Evolutionary conservation across 2,888 invertebrate genomes (phyloP).

Genomic region (Agriopis aurantiaria): DNA sequence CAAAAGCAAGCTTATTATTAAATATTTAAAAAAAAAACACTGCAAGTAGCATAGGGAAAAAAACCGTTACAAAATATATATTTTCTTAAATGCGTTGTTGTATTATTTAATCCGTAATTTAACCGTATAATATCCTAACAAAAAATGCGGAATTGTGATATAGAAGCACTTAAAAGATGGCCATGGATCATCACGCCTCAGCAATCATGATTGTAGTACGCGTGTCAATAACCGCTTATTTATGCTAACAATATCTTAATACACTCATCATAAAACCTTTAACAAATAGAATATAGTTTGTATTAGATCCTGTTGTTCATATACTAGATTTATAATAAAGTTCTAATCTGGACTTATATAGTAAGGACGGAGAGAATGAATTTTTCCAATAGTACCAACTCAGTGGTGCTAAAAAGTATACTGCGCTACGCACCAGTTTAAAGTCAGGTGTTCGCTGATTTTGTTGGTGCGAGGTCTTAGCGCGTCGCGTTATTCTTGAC

Average conservation of each 20-base stretch:
- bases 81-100: slow-evolving; percentile 13
- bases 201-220: slow-evolving; percentile 45
- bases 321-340: neutral
- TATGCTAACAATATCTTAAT: slow-evolving; percentile 38
- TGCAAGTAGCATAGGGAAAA: neutral
- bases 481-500: too few relatives aligned
- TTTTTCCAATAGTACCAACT: too few relatives aligned
- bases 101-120: slow-evolving; percentile 26
- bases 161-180: slow-evolving; percentile 61
- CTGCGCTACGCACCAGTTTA: too few relatives aligned
- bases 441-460: too few relatives aligned
- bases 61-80: slow-evolving; percentile 1
- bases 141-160: slow-evolving; percentile 50
- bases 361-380: too few relatives aligned
- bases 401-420: too few relatives aligned
- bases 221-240: slow-evolving; percentile 56
- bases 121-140: slow-evolving; percentile 29
- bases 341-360: too few relatives aligned
- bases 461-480: too few relatives aligned
- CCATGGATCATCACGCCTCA: slow-evolving; percentile 68
- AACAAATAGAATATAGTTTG: neutral
- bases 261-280: slow-evolving; percentile 7
- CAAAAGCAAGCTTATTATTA: too few relatives aligned
- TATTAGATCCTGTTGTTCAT: neutral
- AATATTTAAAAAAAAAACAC: neutral